These are phyloP conservation scores for Colletes gigas DNA, from an alignment of 1,140 invertebrate species.

Conservation along the genomic window DNA sequence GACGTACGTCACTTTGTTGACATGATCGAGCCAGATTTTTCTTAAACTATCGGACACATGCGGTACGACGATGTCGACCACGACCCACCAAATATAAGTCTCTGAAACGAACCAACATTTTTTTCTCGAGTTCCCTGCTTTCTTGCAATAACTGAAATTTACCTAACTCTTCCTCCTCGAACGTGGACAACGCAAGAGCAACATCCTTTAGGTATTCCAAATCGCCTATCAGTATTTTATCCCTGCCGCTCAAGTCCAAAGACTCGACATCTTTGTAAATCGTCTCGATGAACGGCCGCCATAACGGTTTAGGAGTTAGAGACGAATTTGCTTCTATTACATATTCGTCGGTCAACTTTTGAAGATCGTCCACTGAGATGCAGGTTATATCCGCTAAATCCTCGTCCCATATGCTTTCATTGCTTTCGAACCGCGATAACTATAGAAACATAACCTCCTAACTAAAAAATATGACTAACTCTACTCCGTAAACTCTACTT, in stretches of 20 bases:
- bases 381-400: conserved; percentile 82
- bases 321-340: conserved; percentile 79
- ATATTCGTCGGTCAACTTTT: conserved; percentile 83
- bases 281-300: conserved; percentile 84
- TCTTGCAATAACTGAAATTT: neutral
- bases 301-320: conserved; percentile 81
- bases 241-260: conserved; percentile 80
- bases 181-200: conserved; percentile 81
- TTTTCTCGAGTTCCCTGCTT: too few relatives aligned
- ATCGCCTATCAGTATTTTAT: conserved; percentile 84
- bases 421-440: conserved; percentile 79
- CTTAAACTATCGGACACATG: conserved; percentile 83
- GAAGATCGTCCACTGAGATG: conserved; percentile 83
- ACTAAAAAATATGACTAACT: too few relatives aligned
- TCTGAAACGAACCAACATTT: conserved; percentile 70
- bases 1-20: conserved; percentile 71
- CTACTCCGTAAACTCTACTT: too few relatives aligned
- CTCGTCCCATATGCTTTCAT: conserved; percentile 80
- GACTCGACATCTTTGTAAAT: conserved; percentile 82
- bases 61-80: conserved; percentile 84
- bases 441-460: conserved; percentile 62
- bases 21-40: conserved; percentile 75
- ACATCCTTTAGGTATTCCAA: conserved; percentile 84
- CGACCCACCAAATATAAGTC: conserved; percentile 86
- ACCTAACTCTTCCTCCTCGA: conserved; percentile 82